Percentiles rank a stretch among this genome's conserved stretches.
These are phyloP conservation scores for Coendou prehensilis DNA, from an alignment of 2,797 vertebrate genomes.

Conservation along the genomic window DNA sequence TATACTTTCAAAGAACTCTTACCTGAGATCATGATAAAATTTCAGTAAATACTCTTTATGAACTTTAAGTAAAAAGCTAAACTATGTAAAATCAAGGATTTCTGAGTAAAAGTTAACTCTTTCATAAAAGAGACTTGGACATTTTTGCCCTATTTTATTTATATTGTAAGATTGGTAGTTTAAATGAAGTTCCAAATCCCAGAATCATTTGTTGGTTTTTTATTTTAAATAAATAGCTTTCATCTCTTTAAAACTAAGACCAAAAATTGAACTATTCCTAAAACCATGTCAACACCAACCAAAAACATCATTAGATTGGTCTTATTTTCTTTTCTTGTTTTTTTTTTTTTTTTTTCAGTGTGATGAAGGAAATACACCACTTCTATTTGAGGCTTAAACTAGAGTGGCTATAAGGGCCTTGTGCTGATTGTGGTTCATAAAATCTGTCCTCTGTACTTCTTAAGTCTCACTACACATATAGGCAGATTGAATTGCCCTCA, in stretches of 20 bases:
- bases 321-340: background rate
- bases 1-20: background rate
- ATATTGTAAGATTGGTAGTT: conserved; percentile 7
- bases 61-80: background rate
- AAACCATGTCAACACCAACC: background rate
- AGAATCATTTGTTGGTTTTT: background rate
- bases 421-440: conserved; percentile 13
- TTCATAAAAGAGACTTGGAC: conserved; percentile 3
- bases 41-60: background rate
- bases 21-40: background rate
- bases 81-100: background rate
- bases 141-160: conserved; percentile 17
- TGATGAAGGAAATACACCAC: background rate
- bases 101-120: conserved; percentile 38
- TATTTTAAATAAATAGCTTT: conserved; percentile 27
- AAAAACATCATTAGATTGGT: background rate
- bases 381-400: background rate
- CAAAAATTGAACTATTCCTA: background rate
- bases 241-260: conserved; percentile 43
- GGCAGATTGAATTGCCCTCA: background rate
- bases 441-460: background rate
- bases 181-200: background rate
- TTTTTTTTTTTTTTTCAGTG: background rate
- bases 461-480: background rate
- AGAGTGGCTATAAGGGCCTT: background rate